These are phyloP conservation scores for Taenioides sp. DNA, from an alignment of 2,797 vertebrate species.

Conservation along the genomic window DNA sequence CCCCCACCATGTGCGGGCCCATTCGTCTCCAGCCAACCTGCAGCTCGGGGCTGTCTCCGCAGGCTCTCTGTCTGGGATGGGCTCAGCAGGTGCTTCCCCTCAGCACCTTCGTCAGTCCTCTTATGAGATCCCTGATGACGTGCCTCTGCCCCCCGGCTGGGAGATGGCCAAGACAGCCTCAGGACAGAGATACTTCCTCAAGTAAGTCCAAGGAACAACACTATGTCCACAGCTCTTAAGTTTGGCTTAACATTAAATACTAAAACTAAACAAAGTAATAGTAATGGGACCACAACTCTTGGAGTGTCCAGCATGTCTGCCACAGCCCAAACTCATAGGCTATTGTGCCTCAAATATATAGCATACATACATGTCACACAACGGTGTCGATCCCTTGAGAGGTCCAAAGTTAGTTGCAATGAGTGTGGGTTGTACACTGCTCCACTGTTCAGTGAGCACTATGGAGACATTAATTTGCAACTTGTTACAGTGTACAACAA, in stretches of 20 bases:
- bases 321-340: background rate
- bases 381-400: background rate
- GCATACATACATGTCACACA: background rate
- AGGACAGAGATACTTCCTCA: slow-evolving; percentile 98
- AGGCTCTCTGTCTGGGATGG: slow-evolving; percentile 82
- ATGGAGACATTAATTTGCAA: slow-evolving; percentile 45
- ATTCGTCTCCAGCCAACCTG: slow-evolving; percentile 96
- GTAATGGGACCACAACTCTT: background rate
- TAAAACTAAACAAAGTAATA: background rate
- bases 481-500: slow-evolving; percentile 42
- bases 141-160: slow-evolving; percentile 94
- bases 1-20: slow-evolving; percentile 95
- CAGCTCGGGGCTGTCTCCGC: slow-evolving; percentile 88
- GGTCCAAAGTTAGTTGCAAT: slow-evolving; percentile 9
- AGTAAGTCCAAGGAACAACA: slow-evolving; percentile 81
- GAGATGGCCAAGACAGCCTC: slow-evolving; percentile 98
- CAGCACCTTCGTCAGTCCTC: slow-evolving; percentile 96
- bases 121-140: slow-evolving; percentile 94
- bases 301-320: background rate
- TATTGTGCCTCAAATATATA: background rate
- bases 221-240: background rate
- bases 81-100: slow-evolving; percentile 80
- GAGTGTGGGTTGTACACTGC: slow-evolving; percentile 4
- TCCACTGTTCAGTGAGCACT: slow-evolving; percentile 29
- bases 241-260: background rate